These are phyloP conservation scores for Pelusios castaneus DNA, from an alignment of 2,113 vertebrate genomes.

Conservation along the genomic window DNA sequence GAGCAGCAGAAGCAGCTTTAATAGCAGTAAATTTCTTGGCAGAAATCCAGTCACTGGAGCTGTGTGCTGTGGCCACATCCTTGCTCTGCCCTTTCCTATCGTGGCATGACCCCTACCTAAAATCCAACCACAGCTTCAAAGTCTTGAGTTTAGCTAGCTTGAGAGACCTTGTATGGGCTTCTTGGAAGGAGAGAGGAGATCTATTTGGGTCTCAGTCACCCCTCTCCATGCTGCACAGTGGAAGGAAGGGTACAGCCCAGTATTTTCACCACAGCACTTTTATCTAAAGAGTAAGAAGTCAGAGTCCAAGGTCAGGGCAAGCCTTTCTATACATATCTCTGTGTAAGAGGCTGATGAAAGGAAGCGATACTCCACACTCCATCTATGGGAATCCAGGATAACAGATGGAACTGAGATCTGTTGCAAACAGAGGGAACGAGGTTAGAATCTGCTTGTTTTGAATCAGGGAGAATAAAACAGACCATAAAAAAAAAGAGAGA, in stretches of 20 bases:
- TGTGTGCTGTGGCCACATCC: too few relatives aligned
- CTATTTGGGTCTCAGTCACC: neutral
- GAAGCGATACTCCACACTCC: neutral
- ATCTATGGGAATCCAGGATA: neutral
- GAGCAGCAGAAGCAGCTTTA: neutral
- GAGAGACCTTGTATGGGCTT: neutral
- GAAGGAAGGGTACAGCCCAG: neutral
- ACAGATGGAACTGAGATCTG: conserved; percentile 25
- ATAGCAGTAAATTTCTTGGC: neutral
- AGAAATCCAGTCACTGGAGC: neutral
- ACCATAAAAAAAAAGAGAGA: conserved; percentile 16
- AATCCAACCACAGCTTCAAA: neutral
- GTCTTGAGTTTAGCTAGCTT: neutral
- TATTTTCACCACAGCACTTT: neutral
- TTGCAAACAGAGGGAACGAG: conserved; percentile 17
- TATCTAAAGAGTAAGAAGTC: neutral
- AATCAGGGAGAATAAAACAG: conserved; percentile 44
- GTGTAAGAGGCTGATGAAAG: neutral
- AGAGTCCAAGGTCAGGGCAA: neutral
- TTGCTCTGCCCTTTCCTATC: neutral
- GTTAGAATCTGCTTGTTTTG: conserved; percentile 16
- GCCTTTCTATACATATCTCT: neutral
- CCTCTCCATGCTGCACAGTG: neutral
- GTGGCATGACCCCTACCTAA: neutral
- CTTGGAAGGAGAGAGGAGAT: neutral